Evolutionary conservation across 2,797 vertebrate genomes (phyloP), one percentile per base, ranked within the genome.

Genomic region (Synaphobranchus kaupii): DNA sequence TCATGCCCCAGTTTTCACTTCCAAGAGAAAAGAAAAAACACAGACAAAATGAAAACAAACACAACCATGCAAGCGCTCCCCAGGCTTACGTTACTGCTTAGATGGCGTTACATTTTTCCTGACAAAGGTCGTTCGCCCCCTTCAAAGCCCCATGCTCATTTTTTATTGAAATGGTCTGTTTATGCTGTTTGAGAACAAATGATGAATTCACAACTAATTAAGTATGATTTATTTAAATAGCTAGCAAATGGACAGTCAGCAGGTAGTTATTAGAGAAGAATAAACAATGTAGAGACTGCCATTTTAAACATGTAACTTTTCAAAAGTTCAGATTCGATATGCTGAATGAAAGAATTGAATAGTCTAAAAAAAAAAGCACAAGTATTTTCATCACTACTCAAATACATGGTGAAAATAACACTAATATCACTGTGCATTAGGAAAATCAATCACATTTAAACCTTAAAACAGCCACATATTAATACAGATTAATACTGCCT

Each of bases 41-140:
- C 31, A 31, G 50, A 31, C 52, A 56, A 58, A 83, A 83, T 56
- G n/a, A 83, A 83, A 83, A 83, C 52, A 83, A 83, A 83, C 52
- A 58, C 82, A 83, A 58, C n/a, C 50, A 56, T 50, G 22, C 50
- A 56, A 83, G 44, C 22, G n/a, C 78, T 48, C 17, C 10, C 47
- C 76, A 80, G 78, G 78, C 9, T 81, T 81, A 50, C 25, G 13
- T 48, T 50, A 81, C 22, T 81, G 78, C 34, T 81, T 78, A 78
- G 15, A 78, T 15, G 9, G 73, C 73, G n/a, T 44, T 20, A 44
- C 34, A 78, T 44, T 78, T 44, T 47, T 47, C 39, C 73, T 44
- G 17, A 78, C 34, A 47, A 47, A 78, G 34, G 34, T 39, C 9
- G 15, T 78, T 39, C 20, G 73, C 22, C 78, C 15, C 34, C 25